Evolutionary conservation across 1,140 invertebrate species (phyloP), one percentile per base, ranked within the genome.

Genomic region (Dreissena polymorpha): DNA sequence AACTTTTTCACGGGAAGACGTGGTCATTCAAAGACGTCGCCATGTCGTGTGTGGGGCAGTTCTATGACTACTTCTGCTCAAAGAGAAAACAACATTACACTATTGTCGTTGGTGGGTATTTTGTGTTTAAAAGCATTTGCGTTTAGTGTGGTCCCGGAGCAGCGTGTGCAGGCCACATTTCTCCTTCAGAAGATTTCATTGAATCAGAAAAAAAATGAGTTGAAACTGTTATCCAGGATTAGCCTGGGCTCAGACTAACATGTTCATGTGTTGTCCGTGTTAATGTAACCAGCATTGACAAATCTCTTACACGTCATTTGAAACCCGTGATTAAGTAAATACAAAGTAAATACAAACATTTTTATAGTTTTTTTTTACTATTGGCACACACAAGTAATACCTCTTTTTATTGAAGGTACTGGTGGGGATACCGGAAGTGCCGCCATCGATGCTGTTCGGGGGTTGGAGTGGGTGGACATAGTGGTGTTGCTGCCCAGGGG

Each of bases 371-470:
- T 39, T 39, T 39, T 5, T 5, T 39, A 39, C 39, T 39, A 39
- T 39, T 39, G 2, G 39, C 8, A 39, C 39, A 39, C 39, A 8
- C 39, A 5, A 39, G 39, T 39, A 39, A 39, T 2, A 39, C 39
- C 25, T 27, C 29, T 27, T 57, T n/a, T 78, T 74, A 14, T 71
- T 83, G 39, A 13, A 92, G 94, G 89, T 12, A 94, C 94, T 12
- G 94, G 94, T 39, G 94, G 94, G 10, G 94, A 94, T 86, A 94
- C 94, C 0, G 94, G 94, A 49, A 93, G 93, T 89, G 89, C 94
- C 16, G 94, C 94, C 8, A 93, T 94, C 74, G 91, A 94, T 76
- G 90, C 92, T 60, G 90, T 94, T 3, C 71, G 88, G 18, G 93
- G 92, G 10, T 85, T 92, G 6, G 71, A 90, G 23, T 86, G 85